Evolutionary conservation across 2,888 invertebrate species (phyloP).

Genomic region (Rhagium mordax): DNA sequence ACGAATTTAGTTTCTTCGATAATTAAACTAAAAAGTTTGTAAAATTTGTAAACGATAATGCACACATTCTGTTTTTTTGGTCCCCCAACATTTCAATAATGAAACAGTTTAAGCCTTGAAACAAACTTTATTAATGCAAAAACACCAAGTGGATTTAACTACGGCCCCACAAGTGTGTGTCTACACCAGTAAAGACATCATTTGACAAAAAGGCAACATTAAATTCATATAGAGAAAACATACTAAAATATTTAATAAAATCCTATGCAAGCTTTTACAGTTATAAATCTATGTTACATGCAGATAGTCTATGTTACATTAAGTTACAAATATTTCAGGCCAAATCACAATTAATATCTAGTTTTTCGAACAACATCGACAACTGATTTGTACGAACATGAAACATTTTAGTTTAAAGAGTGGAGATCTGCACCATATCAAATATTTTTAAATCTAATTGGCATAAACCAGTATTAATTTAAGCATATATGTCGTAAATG

Average conservation of each 20-base stretch:
- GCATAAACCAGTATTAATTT: neutral
- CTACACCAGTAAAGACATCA: constrained; percentile 56
- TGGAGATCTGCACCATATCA: constrained; percentile 32
- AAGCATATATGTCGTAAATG: neutral
- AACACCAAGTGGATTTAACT: constrained; percentile 42
- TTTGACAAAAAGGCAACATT: constrained; percentile 68
- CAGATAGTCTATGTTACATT: constrained; percentile 65
- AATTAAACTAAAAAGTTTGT: too few relatives aligned
- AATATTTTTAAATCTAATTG: neutral
- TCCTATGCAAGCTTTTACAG: constrained; percentile 67
- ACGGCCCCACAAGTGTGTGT: constrained; percentile 45
- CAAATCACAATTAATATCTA: constrained; percentile 66
- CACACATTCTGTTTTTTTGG: neutral
- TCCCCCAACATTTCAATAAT: neutral
- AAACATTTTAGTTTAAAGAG: constrained; percentile 51
- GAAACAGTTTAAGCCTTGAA: constrained; percentile 48
- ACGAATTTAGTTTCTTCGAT: too few relatives aligned
- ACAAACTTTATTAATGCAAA: constrained; percentile 60
- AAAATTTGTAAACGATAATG: neutral
- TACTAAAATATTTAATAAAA: constrained; percentile 68
- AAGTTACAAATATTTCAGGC: constrained; percentile 66
- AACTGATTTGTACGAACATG: constrained; percentile 60
- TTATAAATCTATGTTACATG: constrained; percentile 62
- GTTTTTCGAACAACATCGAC: constrained; percentile 53
- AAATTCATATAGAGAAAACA: constrained; percentile 66